Evolutionary conservation across 2,113 vertebrate genomes (phyloP), one percentile per base, ranked within the genome.

Genomic region (Synchiropus splendidus): DNA sequence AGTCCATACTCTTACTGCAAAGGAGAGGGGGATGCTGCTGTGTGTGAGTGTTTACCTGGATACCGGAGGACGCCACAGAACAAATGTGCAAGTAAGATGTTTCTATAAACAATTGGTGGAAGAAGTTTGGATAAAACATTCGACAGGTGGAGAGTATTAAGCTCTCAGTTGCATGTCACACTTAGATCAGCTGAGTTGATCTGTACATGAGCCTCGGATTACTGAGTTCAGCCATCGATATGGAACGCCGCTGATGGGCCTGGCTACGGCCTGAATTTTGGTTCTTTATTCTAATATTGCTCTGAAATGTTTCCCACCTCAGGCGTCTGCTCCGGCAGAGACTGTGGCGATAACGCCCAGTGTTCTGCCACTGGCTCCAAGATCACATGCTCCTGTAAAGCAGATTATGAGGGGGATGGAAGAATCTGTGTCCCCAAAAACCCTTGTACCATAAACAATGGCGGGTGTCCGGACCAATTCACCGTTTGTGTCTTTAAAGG

Each of bases 401-500:
- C 77, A 0, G 87, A 83, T 36, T 94, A 83, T 21, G 46, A 85
- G 18, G 94, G 93, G 1, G 84, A 98, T 1, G 95, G 93, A 2
- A 81, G 30, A 12, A 47, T 90, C 34, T 99, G 95, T 42, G 59
- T 86, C 42, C 87, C 89, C 12, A 67, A 64, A 48, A 89, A 99
- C 51, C 91, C 87, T 1, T 99, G 95, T 43, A 36, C 70, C 5
- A 8, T 44, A n/a, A 72, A 75, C 78, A 85, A 89, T 0, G 92
- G 93, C 15, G 90, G 87, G 35, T 99, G 95, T 54, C 88, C 89
- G 31, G 45, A 64, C 38, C 83, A 89, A 61, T 87, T 90, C 3
- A 94, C 91, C 0, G 0, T 65, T 15, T 99, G 95, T 63, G 3
- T 85, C 31, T 89, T 84, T 42, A 68, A 37, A 39, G 64, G 58